Base-by-base conservation (phyloP, 2,113 vertebrate species). In the Crotalus tigris region DNA sequence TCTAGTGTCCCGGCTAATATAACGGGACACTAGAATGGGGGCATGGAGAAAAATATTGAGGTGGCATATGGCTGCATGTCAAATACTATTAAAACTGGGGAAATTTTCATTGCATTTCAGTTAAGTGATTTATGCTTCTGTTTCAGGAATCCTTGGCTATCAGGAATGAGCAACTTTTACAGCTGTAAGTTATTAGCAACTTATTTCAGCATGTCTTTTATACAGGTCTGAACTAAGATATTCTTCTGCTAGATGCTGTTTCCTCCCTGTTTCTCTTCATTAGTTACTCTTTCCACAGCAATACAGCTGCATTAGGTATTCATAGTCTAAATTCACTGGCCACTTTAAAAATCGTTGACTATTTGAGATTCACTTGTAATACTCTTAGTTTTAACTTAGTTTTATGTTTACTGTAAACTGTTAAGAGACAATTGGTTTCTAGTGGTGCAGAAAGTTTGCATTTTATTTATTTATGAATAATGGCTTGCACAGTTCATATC, bases 81-180 rank as follows among this genome's bases (percentile, higher is more conserved):
- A 33, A 85, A 85, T 57, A 2, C 0, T 24, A 26, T 33, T 51
- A 85, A 85, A 19, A 13, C 19, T 46, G 5, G 19, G 19, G 49
- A 89, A 23, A 2, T 5, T 89, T 29, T 21, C 33, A 5, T 0
- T 6, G 17, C 15, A 46, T 13, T 46, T 93, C 2, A 19, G 54
- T 54, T 92, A 88, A 75, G 24, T n/a, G 21, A 46, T 44, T 23
- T 61, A 24, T 86, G 46, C 3, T 61, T 39, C n/a, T 93, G 10
- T 97, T 96, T 93, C 92, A 98, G 98, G 97, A 96, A 87, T 97
- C 97, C 81, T 96, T 97, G 94, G 97, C 96, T 93, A 91, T 94
- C 61, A 95, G 94, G 51, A 97, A 96, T 0, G 97, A 98, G 96
- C 97, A 98, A 93, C 96, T 98, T 51, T 95, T 98, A 85, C 97